Evolutionary conservation across 1,140 invertebrate genomes (phyloP), one percentile per base, ranked within the genome.

Genomic region (Ptiloglossa arizonensis): DNA sequence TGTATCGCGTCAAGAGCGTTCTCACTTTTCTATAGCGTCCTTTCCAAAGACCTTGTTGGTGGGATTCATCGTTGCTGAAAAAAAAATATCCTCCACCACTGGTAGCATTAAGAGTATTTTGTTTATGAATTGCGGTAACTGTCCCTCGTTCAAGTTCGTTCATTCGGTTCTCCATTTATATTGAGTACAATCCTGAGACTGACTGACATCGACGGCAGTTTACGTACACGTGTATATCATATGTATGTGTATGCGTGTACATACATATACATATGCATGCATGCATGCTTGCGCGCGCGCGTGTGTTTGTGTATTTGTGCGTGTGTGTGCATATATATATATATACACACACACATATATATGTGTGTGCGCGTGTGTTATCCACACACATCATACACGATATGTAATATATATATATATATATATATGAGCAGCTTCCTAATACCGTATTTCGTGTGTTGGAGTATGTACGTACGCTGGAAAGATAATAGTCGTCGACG

Each of bases 381-480:
- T 8, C 9, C 35, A 6, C 35, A 8, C 35, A 35, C 35, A 8
- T 8, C 35, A 35, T 8, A 35, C 1, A 35, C 35, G 9, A 35
- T 6, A 35, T 35, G 35, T 35, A 35, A 35, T 35, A 35, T n/a
- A n/a, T n/a, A n/a, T n/a, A n/a, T n/a, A n/a, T n/a, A n/a, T n/a
- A 35, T 35, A 41, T 11, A 41, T 60, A 71, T 17, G 27, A 27
- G n/a, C 24, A 46, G n/a, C n/a, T 11, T 27, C 29, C 4, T 22
- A 24, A 3, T 59, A 46, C 46, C 69, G 32, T 48, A 38, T 73
- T 41, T 46, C 66, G 59, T 52, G 56, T 67, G 29, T 62, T 24
- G 35, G 41, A 52, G 66, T 77, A 76, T 77, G 73, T 82, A 83
- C 73, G 67, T 78, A 83, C 63, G 46, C 70, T 46, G 46, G 38